These are phyloP conservation scores for Calliphora vomitoria DNA, from an alignment of 2,888 invertebrate species.

Conservation along the genomic window DNA sequence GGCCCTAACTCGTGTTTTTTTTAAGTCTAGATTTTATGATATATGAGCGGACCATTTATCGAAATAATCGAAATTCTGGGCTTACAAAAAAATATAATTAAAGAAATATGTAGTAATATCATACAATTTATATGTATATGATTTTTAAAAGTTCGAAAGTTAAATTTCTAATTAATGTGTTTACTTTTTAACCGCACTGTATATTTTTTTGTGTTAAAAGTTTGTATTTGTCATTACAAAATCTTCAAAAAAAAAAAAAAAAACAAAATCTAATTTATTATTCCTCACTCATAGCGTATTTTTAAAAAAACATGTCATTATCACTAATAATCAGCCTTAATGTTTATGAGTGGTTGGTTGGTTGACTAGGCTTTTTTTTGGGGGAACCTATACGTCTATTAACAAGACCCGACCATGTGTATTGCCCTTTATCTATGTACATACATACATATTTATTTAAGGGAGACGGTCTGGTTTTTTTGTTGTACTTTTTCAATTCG, in stretches of 20 bases:
- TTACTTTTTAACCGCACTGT: not conserved
- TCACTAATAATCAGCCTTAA: constrained; percentile 45
- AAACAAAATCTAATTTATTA: constrained; percentile 16
- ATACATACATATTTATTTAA: not conserved
- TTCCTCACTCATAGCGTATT: constrained; percentile 12
- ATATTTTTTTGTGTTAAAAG: not conserved
- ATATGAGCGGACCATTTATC: too few species aligned
- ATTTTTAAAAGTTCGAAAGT: too few species aligned
- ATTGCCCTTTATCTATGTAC: not conserved
- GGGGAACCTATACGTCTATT: not conserved
- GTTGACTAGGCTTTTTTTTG: not conserved
- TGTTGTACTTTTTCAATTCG: not conserved
- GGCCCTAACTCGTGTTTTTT: too few species aligned
- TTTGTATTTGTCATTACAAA: not conserved
- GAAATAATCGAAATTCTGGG: too few species aligned
- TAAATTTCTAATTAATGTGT: too few species aligned
- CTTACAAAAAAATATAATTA: too few species aligned
- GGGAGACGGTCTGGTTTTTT: not conserved
- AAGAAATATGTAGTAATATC: too few species aligned
- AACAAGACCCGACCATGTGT: not conserved
- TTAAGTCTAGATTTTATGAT: too few species aligned
- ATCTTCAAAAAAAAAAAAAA: not conserved
- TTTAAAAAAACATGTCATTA: constrained; percentile 49
- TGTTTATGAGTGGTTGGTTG: not conserved
- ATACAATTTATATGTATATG: too few species aligned